phyloP scores from a whole-genome alignment of 2,113 vertebrate genomes.

The Melanotaenia duboulayi region DNA sequence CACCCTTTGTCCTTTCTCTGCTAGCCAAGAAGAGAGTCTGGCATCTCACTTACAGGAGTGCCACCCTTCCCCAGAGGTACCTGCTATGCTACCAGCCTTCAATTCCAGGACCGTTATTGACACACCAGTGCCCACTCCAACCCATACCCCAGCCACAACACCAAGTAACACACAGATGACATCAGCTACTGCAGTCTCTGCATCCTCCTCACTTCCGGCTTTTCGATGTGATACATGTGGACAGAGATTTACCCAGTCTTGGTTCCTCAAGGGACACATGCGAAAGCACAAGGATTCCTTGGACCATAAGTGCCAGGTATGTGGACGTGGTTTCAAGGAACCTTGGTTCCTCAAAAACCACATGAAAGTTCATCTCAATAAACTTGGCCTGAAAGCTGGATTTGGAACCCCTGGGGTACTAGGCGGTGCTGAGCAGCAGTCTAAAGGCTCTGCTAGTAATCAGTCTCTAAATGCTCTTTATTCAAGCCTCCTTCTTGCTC shows the following conservation, averaged over 20 bases:
- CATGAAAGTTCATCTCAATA: constrained; percentile 96
- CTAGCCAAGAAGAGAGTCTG: constrained; percentile 89
- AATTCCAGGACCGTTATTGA: constrained; percentile 64
- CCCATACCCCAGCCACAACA: constrained; percentile 62
- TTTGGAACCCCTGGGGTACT: constrained; percentile 63
- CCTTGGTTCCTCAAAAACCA: constrained; percentile 97
- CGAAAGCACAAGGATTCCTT: constrained; percentile 95
- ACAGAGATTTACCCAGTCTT: constrained; percentile 93
- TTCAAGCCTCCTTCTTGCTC: constrained; percentile 87
- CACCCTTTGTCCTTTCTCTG: constrained; percentile 90
- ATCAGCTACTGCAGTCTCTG: constrained; percentile 47
- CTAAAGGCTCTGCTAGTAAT: constrained; percentile 70
- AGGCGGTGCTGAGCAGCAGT: constrained; percentile 58
- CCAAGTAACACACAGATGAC: constrained; percentile 50
- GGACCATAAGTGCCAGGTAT: constrained; percentile 93
- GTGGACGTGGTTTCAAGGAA: constrained; percentile 94
- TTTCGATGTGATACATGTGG: constrained; percentile 92
- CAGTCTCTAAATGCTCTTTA: constrained; percentile 88
- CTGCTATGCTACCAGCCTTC: constrained; percentile 49
- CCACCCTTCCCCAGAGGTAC: constrained; percentile 73
- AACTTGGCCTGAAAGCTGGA: constrained; percentile 85
- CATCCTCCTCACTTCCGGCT: constrained; percentile 79
- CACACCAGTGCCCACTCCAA: constrained; percentile 69
- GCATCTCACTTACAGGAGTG: constrained; percentile 86
- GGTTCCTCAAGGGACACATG: constrained; percentile 96